Conservation (phyloP, 2,113 vertebrate genomes). For the Vicugna pacos region DNA sequence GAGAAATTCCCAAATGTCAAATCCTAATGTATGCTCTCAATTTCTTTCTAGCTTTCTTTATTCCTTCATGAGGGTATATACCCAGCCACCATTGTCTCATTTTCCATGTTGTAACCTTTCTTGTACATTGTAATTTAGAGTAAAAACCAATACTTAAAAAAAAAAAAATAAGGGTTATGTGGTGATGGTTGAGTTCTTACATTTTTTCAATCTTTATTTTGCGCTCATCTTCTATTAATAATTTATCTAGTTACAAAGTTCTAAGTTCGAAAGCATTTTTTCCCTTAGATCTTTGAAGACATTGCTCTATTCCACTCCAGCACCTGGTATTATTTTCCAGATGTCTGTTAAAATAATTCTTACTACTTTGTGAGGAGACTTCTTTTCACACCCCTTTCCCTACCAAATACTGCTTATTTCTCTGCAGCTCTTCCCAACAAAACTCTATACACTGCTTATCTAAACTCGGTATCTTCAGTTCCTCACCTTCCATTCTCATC, state of each 20-base stretch:
- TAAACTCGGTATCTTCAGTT: background rate
- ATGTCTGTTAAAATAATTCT: background rate
- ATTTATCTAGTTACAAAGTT: background rate
- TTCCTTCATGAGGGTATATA: background rate
- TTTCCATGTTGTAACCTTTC: background rate
- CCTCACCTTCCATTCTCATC: background rate
- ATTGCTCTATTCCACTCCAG: background rate
- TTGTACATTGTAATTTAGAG: background rate
- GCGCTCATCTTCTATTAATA: background rate
- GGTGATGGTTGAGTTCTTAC: background rate
- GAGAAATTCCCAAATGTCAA: background rate
- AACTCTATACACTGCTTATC: background rate
- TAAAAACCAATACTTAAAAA: background rate
- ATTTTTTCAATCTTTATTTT: constrained; percentile 44
- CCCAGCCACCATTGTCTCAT: background rate
- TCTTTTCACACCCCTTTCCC: background rate
- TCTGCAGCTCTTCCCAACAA: background rate
- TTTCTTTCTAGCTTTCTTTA: constrained; percentile 15
- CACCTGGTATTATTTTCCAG: background rate
- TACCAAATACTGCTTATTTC: background rate
- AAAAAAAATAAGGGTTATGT: background rate
- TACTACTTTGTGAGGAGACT: background rate
- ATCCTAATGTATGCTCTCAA: background rate
- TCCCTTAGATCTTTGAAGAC: background rate
- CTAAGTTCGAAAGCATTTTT: background rate